Evolutionary conservation across 2,797 vertebrate species (phyloP).

Genomic region (Aulostomus chinensis): DNA sequence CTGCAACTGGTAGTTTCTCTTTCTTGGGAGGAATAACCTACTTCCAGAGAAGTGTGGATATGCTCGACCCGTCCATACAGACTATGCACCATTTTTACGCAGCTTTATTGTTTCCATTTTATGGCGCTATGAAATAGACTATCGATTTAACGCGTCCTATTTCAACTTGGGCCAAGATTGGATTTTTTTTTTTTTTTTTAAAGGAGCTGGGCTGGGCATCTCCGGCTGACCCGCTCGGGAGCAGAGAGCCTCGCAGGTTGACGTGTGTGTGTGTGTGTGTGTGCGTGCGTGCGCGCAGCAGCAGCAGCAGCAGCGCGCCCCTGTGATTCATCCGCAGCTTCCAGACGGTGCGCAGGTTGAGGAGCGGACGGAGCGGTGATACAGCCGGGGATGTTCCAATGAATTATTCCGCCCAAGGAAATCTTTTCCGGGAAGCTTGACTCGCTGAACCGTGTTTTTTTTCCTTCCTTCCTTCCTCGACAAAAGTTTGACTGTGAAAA

Average conservation of each 20-base stretch:
- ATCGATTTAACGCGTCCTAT: slow-evolving; percentile 67
- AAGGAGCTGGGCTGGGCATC: slow-evolving; percentile 40
- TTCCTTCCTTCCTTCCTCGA: slow-evolving; percentile 1
- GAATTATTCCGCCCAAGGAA: slow-evolving; percentile 24
- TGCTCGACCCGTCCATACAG: not conserved
- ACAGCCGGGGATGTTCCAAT: slow-evolving; percentile 35
- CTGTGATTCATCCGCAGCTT: slow-evolving; percentile 70
- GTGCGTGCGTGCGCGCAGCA: slow-evolving; percentile 29
- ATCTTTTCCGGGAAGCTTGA: not conserved
- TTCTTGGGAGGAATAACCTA: slow-evolving; percentile 34
- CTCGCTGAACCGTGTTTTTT: not conserved
- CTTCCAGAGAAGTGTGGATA: slow-evolving; percentile 40
- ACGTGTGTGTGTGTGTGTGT: slow-evolving; percentile 26
- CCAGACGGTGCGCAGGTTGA: slow-evolving; percentile 68
- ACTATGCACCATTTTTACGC: slow-evolving; percentile 56
- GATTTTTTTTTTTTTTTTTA: no score
- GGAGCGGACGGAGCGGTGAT: slow-evolving; percentile 42
- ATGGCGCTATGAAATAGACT: slow-evolving; percentile 63
- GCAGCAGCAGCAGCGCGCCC: slow-evolving; percentile 48
- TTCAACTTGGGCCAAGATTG: slow-evolving; percentile 70
- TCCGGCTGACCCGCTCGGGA: slow-evolving; percentile 29
- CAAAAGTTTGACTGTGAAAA: slow-evolving; percentile 67
- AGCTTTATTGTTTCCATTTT: slow-evolving; percentile 67
- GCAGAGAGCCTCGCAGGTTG: slow-evolving; percentile 42
- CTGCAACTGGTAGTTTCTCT: slow-evolving; percentile 21